Evolutionary conservation across 2,113 vertebrate genomes (phyloP), one percentile per base, ranked within the genome.

Genomic region (Glareola pratincola): DNA sequence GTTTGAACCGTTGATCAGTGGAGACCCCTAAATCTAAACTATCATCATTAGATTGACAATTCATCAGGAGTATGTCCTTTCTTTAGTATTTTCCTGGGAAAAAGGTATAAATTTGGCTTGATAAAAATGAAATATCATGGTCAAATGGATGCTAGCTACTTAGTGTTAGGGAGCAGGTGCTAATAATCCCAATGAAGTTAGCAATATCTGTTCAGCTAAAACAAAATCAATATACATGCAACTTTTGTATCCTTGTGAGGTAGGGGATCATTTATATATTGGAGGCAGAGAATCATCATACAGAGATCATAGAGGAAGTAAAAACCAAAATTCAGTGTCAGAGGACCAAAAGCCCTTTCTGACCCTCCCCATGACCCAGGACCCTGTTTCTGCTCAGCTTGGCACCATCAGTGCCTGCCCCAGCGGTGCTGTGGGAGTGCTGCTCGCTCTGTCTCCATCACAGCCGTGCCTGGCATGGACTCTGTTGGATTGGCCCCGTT

Each of bases 361-460:
- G 32, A 1, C 30, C 8, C 12, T 6, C 10, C 0, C 3, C 30
- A 20, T 0, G 0, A 39, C 15, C 4, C 12, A 51, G 17, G 5
- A 53, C 14, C 6, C 23, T 0, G 0, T 74, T 91, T 39, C 90
- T 66, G 20, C 8, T 32, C 3, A 71, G 20, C 41, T 47, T 2
- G 0, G 16, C 0, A 1, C 47, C 1, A 0, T 26, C 43, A 27
- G 36, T 32, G 41, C 13, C 4, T 60, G 56, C 13, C 41, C 47
- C 30, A 2, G 2, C 1, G 7, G 29, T 77, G 41, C 59, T 62
- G 45, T 37, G 26, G 15, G 19, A 15, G 4, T 36, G 5, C 41
- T 71, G 45, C 50, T 80, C 30, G 68, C 45, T 17, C 43, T 54
- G 17, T 43, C 22, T 82, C 60, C 20, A 12, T 47, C 45, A 59